Evolutionary conservation across 2,113 vertebrate genomes (phyloP).

Genomic region (Microtus richardsoni): DNA sequence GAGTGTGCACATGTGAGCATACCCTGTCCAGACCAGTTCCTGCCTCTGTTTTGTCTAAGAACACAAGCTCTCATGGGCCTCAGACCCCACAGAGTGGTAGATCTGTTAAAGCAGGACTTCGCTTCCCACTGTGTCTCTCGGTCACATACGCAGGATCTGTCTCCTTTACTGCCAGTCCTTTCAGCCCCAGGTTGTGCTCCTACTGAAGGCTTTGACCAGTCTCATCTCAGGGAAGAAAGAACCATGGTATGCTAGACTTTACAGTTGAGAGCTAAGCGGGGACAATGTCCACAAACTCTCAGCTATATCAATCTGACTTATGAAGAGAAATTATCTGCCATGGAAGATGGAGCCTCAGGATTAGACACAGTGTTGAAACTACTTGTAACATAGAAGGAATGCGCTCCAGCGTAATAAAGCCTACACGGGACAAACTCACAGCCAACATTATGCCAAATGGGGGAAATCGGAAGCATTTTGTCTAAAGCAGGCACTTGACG

Average conservation of each 20-base stretch:
- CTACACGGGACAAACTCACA: not conserved
- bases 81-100: not conserved
- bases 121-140: not conserved
- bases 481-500: not conserved
- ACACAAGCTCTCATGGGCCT: no score
- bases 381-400: not conserved
- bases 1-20: accelerated
- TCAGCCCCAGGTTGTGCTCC: not conserved
- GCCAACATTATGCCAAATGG: not conserved
- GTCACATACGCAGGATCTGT: not conserved
- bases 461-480: not conserved
- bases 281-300: no score
- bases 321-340: not conserved
- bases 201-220: not conserved
- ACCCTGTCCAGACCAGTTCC: not conserved
- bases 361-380: not conserved
- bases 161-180: no score
- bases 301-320: not conserved
- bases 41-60: not conserved
- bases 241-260: not conserved
- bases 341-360: not conserved
- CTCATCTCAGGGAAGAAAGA: not conserved
- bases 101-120: not conserved
- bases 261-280: not conserved
- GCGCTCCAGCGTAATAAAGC: not conserved